These are phyloP conservation scores for Anagyrus pseudococci DNA, from an alignment of 2,888 invertebrate species.

Conservation along the genomic window DNA sequence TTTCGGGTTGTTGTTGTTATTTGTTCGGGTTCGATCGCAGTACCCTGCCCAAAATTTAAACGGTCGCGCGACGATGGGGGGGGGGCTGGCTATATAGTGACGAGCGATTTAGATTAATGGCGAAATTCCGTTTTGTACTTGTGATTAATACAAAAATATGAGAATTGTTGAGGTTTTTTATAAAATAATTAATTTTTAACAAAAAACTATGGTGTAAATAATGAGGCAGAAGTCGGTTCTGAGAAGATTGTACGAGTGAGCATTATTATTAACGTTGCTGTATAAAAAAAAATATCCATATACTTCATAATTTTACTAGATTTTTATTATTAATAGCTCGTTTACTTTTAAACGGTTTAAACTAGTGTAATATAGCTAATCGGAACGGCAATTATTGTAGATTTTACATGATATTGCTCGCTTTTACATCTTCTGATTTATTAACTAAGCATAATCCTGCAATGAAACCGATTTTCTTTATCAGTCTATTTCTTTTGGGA, in stretches of 20 bases:
- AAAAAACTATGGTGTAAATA: slow-evolving; percentile 27
- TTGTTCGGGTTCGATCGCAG: background rate
- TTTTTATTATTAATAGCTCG: slow-evolving; percentile 22
- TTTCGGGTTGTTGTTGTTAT: too few relatives aligned
- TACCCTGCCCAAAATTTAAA: too few relatives aligned
- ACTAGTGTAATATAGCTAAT: slow-evolving; percentile 11
- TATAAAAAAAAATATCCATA: slow-evolving; percentile 14
- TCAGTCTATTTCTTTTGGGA: background rate
- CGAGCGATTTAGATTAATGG: too few relatives aligned
- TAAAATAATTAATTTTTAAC: slow-evolving; percentile 10
- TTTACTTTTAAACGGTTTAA: slow-evolving; percentile 16
- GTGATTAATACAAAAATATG: slow-evolving; percentile 1
- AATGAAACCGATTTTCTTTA: background rate
- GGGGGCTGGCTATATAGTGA: too few relatives aligned
- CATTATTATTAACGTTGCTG: slow-evolving; percentile 23
- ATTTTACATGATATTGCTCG: slow-evolving; percentile 22
- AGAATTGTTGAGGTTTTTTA: slow-evolving; percentile 2
- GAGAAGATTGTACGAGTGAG: slow-evolving; percentile 28
- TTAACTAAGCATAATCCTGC: slow-evolving; percentile 8
- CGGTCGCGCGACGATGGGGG: too few relatives aligned
- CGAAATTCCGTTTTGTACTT: background rate
- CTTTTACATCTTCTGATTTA: slow-evolving; percentile 26
- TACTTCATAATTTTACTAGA: slow-evolving; percentile 19
- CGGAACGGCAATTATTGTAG: slow-evolving; percentile 7
- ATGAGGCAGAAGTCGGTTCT: slow-evolving; percentile 20